A percentile compares a stretch with the other conserved stretches of the same genome.
Evolutionary conservation across 1,140 invertebrate species (phyloP).

Genomic region (Atta texana): DNA sequence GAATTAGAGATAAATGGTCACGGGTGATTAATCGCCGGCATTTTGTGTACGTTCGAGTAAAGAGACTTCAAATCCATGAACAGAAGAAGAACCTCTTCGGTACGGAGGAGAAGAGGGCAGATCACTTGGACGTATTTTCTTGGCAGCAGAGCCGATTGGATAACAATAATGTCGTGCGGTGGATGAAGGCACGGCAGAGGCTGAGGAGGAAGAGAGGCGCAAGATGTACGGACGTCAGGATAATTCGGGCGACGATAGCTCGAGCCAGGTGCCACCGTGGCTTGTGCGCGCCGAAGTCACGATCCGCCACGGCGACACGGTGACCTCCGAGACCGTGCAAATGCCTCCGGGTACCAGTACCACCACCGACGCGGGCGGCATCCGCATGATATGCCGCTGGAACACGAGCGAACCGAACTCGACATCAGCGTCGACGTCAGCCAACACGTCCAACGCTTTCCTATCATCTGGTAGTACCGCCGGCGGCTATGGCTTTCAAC

Average conservation of each 20-base stretch:
- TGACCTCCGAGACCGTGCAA: conserved; percentile 60
- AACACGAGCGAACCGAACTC: conserved; percentile 73
- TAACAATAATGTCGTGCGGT: conserved; percentile 64
- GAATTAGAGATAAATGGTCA: not conserved
- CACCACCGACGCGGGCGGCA: conserved; percentile 80
- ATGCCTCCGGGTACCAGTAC: conserved; percentile 57
- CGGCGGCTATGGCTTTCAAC: conserved; percentile 86
- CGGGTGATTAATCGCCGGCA: conserved; percentile 28
- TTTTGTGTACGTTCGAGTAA: not conserved
- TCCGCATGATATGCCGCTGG: conserved; percentile 87
- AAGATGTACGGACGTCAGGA: conserved; percentile 73
- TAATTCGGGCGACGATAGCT: conserved; percentile 39
- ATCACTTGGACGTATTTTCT: conserved; percentile 8
- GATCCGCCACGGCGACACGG: conserved; percentile 82
- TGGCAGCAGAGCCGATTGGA: conserved; percentile 24
- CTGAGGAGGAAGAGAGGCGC: conserved; percentile 42
- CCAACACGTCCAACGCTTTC: conserved; percentile 16
- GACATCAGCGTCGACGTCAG: conserved; percentile 49
- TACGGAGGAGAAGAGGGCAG: conserved; percentile 7
- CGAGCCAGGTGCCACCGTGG: conserved; percentile 85
- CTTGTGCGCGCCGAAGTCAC: conserved; percentile 89
- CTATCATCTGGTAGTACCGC: conserved; percentile 40
- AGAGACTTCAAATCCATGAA: conserved; percentile 67
- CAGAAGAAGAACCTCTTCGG: conserved; percentile 40
- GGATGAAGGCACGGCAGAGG: conserved; percentile 69